Conservation (phyloP, 2,797 vertebrate genomes). For the Diglossa cyanea region DNA sequence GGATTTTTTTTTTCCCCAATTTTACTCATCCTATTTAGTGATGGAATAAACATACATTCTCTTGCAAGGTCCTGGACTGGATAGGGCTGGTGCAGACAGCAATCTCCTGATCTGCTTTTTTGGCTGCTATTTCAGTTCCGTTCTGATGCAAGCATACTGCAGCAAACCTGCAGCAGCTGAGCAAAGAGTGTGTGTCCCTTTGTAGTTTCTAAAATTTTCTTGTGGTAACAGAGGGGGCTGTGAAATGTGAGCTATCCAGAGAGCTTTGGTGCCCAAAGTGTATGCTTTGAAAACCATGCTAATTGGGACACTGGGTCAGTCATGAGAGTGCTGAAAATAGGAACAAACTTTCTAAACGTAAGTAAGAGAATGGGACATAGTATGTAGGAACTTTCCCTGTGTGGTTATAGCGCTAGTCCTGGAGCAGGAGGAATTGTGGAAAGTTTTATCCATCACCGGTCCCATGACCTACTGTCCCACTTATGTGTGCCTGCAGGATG, state of each 20-base stretch:
- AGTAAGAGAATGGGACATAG: not conserved
- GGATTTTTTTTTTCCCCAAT: not conserved
- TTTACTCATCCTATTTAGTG: not conserved
- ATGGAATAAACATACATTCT: not conserved
- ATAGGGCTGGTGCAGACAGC: not conserved
- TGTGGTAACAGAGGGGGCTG: not conserved
- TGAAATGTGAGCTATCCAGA: not conserved
- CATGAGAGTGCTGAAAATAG: not conserved
- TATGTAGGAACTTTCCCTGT: not conserved
- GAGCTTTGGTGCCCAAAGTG: not conserved
- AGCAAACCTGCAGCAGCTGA: not conserved
- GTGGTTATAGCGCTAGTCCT: not conserved
- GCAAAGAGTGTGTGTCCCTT: not conserved
- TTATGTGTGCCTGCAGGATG: not conserved
- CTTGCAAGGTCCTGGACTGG: not conserved
- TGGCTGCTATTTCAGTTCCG: not conserved
- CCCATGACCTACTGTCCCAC: not conserved
- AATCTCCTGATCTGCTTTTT: not conserved
- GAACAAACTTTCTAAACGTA: not conserved
- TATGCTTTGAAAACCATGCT: not conserved
- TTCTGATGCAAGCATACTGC: not conserved
- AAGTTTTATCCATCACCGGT: not conserved
- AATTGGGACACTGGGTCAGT: slow-evolving; percentile 1
- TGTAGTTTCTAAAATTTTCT: not conserved
- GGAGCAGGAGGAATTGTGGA: not conserved